Conservation (phyloP, 1,140 invertebrate species). For the Saccostrea glomerata region DNA sequence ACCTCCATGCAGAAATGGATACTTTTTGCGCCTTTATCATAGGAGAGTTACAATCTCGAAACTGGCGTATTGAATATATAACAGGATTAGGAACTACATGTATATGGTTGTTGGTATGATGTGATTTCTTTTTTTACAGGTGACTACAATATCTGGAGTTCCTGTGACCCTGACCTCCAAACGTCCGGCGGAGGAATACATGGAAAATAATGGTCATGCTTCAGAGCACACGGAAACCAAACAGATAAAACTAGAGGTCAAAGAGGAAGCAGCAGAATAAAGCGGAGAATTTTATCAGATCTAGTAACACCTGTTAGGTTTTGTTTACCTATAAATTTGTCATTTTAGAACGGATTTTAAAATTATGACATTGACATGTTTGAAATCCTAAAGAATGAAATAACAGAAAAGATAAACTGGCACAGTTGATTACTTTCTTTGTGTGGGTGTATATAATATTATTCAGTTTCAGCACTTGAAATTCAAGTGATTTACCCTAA, state of each 20-base stretch:
- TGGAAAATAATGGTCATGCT: slow-evolving; percentile 32
- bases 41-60: too few species aligned
- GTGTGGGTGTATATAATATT: slow-evolving; percentile 26
- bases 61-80: too few species aligned
- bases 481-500: slow-evolving; percentile 15
- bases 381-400: slow-evolving; percentile 12
- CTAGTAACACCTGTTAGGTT: background rate
- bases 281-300: slow-evolving; percentile 23
- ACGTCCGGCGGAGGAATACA: slow-evolving; percentile 59
- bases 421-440: background rate
- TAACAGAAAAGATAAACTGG: slow-evolving; percentile 2
- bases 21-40: too few species aligned
- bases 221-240: slow-evolving; percentile 56
- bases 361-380: slow-evolving; percentile 17
- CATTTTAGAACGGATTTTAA: slow-evolving; percentile 35
- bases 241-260: slow-evolving; percentile 62
- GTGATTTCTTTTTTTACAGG: slow-evolving; percentile 42
- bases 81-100: too few species aligned
- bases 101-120: too few species aligned
- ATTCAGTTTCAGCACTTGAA: slow-evolving; percentile 13
- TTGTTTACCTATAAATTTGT: slow-evolving; percentile 21
- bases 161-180: slow-evolving; percentile 60
- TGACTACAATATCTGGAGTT: slow-evolving; percentile 60
- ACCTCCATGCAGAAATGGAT: too few species aligned
- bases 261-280: slow-evolving; percentile 47